Base-by-base conservation (phyloP, 2,113 vertebrate genomes). In the Odocoileus virginianus region DNA sequence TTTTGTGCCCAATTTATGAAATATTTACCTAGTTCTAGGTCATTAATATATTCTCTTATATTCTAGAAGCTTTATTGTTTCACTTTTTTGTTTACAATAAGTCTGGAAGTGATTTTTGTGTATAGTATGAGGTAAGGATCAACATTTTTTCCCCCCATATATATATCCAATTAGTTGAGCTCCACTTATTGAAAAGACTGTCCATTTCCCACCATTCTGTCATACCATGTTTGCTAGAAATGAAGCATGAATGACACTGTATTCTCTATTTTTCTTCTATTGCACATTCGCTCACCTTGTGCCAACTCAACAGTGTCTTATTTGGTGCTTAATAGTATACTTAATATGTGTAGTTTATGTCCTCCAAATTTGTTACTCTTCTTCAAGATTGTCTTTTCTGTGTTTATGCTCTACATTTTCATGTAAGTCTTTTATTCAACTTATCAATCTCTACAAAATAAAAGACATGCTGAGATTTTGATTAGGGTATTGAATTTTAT, bases 391-490 rank as follows among this genome's bases (percentile, higher is more conserved):
- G 10, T 89, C 55, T 89, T 92, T 33, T 12, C 45, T 90, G 36
- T 79, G 90, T 97, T 90, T 79, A 54, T 95, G 16, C 10, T 78
- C 83, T 87, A 27, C 6, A 60, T 86, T 90, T 95, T 58, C 61
- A 60, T 64, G 1, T 40, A 88, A 82, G 7, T 64, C 84, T 89
- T 94, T 83, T 8, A 83, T 57, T 47, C 40, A 92, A 25, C 36
- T 88, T 97, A 52, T 96, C 43, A 88, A 23, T 87, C 43, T 88
- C 54, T 78, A 64, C 10, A 89, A 89, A 92, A 52, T 76, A 19
- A 83, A 92, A 97, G 67, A 45, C 43, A 81, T 33, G 43, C 50
- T 92, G 52, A 95, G 50, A 28, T 79, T 93, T 97, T 97, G 27
- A 79, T 79, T 91, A 74, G 33, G 21, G 55, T 50, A 36, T 50